Evolutionary conservation across 2,113 vertebrate species (phyloP), one percentile per base, ranked within the genome.

Genomic region (Thamnaconus septentrionalis): DNA sequence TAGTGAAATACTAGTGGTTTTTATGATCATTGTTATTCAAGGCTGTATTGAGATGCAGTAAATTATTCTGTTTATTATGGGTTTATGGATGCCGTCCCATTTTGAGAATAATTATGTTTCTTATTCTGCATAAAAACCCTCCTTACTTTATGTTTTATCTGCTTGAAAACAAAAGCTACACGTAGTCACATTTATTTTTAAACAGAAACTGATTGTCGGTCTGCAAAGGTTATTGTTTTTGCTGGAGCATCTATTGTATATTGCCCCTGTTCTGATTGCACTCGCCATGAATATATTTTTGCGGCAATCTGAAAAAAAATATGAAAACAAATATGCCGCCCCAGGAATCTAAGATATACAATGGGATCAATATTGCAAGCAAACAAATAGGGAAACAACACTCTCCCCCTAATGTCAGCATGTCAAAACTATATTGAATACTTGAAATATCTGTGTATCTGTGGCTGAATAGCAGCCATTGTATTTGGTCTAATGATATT

Each of bases 351-450:
- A 72, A 75, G 81, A 91, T 88, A 80, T 86, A 87, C 87, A 84
- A 87, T 58, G 12, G 78, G 88, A 87, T 84, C 87, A 79, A 87
- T 84, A 86, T 76, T 85, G 83, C 81, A 85, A 88, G 90, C 85
- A 90, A 91, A 91, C 89, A 91, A 91, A 91, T 88, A 85, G 78
- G 79, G 72, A 84, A 88, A 87, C 85, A 85, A 89, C 86, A 81
- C 71, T 89, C 86, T 85, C 74, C 75, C 18, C 62, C 67, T 90
- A 88, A 90, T 88, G 88, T 84, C 82, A 87, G 80, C 84, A 82
- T 87, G 89, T 88, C 87, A 91, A 89, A 91, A 80, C 65, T 80
- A 85, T 88, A 88, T 89, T 88, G 89, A 89, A 90, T 87, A 87
- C 67, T 87, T 90, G 87, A 90, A 87, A 90, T 89, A 91, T 91